Evolutionary conservation across 2,113 vertebrate species (phyloP).

Genomic region (Anolis sagrei): DNA sequence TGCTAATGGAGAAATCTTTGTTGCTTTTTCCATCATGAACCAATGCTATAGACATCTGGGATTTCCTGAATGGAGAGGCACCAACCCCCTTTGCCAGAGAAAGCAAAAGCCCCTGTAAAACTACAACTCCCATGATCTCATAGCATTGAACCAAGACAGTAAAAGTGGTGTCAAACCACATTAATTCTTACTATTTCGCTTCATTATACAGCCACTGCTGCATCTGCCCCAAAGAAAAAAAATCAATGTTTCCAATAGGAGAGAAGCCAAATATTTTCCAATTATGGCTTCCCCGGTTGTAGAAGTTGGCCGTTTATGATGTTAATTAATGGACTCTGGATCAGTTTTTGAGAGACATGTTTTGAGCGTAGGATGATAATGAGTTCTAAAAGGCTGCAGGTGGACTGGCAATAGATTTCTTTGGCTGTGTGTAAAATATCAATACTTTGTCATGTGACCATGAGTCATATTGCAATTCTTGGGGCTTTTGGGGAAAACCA

Average conservation of each 20-base stretch:
- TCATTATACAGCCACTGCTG: too few species aligned
- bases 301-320: conserved; percentile 16
- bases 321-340: conserved; percentile 59
- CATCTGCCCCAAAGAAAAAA: not conserved
- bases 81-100: too few species aligned
- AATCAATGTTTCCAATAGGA: conserved; percentile 52
- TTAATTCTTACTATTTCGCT: too few species aligned
- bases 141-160: too few species aligned
- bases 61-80: too few species aligned
- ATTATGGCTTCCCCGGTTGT: conserved; percentile 47
- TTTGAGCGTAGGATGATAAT: conserved; percentile 72
- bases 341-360: conserved; percentile 63
- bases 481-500: conserved; percentile 40
- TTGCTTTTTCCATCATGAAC: too few species aligned
- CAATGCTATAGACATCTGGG: too few species aligned
- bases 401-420: conserved; percentile 69
- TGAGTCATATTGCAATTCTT: conserved; percentile 59
- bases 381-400: conserved; percentile 77
- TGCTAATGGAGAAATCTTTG: too few species aligned
- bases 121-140: too few species aligned
- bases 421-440: conserved; percentile 59
- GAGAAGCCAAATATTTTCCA: conserved; percentile 54
- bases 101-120: too few species aligned
- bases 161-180: too few species aligned
- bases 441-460: conserved; percentile 72